phyloP scores from a whole-genome alignment of 1,140 invertebrate species.

The Ostrea edulis region DNA sequence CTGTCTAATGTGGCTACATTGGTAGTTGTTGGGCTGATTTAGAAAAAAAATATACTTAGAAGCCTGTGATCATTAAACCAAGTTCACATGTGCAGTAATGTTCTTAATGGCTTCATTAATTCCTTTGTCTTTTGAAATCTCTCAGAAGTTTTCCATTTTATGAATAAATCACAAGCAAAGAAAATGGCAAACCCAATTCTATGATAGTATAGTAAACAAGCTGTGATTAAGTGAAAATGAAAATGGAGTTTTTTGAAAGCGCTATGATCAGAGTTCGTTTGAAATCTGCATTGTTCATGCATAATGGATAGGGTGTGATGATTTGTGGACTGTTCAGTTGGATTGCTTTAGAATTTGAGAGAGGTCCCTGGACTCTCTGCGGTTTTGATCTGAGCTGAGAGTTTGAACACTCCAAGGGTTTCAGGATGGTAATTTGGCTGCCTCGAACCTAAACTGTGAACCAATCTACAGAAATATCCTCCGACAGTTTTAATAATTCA shows the following conservation, averaged over 20 bases:
- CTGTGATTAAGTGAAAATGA: background rate
- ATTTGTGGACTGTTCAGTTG: background rate
- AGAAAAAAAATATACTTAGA: too few species aligned
- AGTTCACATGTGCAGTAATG: too few species aligned
- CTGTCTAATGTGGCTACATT: too few species aligned
- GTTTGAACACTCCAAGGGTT: background rate
- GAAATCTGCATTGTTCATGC: background rate
- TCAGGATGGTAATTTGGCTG: background rate
- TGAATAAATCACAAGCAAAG: slow-evolving; percentile 2
- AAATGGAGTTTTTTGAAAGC: background rate
- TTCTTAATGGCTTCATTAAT: background rate
- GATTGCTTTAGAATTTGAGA: background rate
- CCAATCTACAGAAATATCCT: background rate
- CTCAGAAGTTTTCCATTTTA: background rate
- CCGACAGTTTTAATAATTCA: slow-evolving; percentile 11
- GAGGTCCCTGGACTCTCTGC: background rate
- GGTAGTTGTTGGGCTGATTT: too few species aligned
- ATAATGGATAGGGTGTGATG: background rate
- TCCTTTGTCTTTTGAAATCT: background rate
- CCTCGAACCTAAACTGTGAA: background rate
- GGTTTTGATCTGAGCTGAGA: background rate
- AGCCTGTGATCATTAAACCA: too few species aligned
- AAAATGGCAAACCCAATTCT: background rate
- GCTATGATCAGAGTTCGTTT: background rate
- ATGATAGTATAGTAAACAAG: background rate